These are phyloP conservation scores for Selenia dentaria DNA, from an alignment of 2,888 invertebrate genomes.

Conservation along the genomic window DNA sequence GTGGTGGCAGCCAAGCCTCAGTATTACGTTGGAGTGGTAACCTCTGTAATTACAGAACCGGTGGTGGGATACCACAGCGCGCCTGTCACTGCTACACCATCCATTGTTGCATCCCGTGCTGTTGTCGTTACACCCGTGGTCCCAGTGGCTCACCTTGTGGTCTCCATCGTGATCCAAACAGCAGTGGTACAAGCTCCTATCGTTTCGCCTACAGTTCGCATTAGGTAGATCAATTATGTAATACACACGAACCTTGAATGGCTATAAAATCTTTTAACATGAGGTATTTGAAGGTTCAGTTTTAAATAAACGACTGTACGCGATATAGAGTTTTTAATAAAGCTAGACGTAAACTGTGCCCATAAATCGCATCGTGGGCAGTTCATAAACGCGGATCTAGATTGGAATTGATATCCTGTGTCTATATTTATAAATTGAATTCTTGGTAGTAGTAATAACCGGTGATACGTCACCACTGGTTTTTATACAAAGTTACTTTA, in stretches of 20 bases:
- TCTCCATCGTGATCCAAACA: no score
- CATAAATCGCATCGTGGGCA: not conserved
- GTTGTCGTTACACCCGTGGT: no score
- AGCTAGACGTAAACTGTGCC: not conserved
- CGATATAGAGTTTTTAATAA: not conserved
- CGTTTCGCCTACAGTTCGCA: not conserved
- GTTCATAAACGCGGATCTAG: not conserved
- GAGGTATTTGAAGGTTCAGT: conserved; percentile 1
- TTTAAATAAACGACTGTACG: conserved; percentile 2
- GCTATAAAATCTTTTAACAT: conserved; percentile 2
- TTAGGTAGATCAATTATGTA: conserved; percentile 8
- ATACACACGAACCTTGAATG: not conserved
- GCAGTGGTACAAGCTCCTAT: no score
- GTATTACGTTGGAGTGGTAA: no score
- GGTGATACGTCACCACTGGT: no score
- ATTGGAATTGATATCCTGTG: not conserved
- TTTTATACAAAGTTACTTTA: no score
- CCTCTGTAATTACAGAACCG: no score
- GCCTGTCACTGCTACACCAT: no score
- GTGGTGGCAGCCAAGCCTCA: no score
- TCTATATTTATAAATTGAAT: not conserved
- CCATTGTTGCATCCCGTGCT: no score
- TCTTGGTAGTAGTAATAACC: not conserved
- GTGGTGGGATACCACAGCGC: no score
- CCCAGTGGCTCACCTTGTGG: no score